phyloP scores from a whole-genome alignment of 2,113 vertebrate genomes.

The Heloderma charlesbogerti region DNA sequence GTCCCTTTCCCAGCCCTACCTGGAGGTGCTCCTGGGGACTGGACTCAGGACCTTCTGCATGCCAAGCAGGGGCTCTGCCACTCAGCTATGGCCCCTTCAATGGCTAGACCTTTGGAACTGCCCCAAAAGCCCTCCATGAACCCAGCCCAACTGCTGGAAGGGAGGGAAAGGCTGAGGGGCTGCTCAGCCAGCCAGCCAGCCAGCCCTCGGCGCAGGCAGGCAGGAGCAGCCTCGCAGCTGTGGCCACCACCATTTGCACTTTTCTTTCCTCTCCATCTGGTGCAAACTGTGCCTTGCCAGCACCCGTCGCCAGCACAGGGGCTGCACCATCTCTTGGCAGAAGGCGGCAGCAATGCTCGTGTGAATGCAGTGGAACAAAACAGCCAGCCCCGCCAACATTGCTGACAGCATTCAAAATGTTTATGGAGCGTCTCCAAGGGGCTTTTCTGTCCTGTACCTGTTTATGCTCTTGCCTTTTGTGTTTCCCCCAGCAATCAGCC shows the following conservation, averaged over 20 bases:
- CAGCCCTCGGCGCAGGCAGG: too few relatives aligned
- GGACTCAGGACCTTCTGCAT: too few relatives aligned
- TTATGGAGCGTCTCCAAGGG: conserved; percentile 84
- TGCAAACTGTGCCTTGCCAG: background rate
- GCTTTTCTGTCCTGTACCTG: conserved; percentile 83
- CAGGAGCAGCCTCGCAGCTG: background rate
- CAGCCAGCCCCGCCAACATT: conserved; percentile 69
- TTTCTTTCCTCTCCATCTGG: background rate
- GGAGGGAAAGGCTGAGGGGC: background rate
- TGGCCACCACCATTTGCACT: background rate
- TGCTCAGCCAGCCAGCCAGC: background rate
- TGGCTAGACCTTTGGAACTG: background rate
- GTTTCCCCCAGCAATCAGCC: conserved; percentile 81
- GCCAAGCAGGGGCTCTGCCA: too few relatives aligned
- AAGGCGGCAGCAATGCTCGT: conserved; percentile 22
- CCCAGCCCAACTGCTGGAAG: background rate
- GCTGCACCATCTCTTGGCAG: rapidly evolving
- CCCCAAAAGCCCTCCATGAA: background rate
- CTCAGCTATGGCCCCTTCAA: background rate
- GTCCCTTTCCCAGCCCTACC: too few relatives aligned
- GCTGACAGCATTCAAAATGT: conserved; percentile 71
- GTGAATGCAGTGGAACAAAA: conserved; percentile 57
- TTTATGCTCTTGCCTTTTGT: conserved; percentile 88
- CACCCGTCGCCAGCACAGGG: rapidly evolving
- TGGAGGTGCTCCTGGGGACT: too few relatives aligned